These are phyloP conservation scores for Trachelus stipa DNA, from an alignment of 2,888 invertebrate species.

Conservation along the genomic window DNA sequence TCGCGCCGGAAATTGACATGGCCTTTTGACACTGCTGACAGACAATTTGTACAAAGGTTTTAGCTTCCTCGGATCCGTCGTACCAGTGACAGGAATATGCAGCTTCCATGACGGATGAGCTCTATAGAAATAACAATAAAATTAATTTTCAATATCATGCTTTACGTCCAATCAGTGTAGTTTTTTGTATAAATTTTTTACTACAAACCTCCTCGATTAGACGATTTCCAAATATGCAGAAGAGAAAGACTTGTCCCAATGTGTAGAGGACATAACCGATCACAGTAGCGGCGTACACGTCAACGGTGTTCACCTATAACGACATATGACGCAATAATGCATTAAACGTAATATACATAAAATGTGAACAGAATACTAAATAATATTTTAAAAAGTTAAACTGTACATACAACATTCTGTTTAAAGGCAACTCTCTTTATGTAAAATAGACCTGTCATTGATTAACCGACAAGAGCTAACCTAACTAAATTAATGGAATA, in stretches of 20 bases:
- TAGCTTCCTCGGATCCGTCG: slow-evolving; percentile 89
- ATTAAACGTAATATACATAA: background rate
- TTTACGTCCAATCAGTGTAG: background rate
- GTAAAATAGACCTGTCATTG: background rate
- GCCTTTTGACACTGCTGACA: slow-evolving; percentile 92
- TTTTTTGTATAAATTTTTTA: slow-evolving; percentile 4
- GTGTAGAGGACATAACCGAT: slow-evolving; percentile 85
- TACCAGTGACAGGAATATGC: slow-evolving; percentile 93
- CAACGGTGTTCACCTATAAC: slow-evolving; percentile 77
- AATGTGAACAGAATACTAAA: background rate
- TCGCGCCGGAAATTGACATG: slow-evolving; percentile 89
- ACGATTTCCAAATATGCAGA: slow-evolving; percentile 88
- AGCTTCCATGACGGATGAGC: slow-evolving; percentile 92
- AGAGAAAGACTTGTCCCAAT: slow-evolving; percentile 86
- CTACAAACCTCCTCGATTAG: slow-evolving; percentile 83
- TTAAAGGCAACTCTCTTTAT: background rate
- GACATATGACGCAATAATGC: background rate
- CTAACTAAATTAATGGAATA: background rate
- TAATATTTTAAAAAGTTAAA: background rate
- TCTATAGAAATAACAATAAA: slow-evolving; percentile 68
- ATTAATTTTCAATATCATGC: background rate
- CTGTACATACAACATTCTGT: background rate
- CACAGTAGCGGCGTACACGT: slow-evolving; percentile 82
- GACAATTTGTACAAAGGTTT: slow-evolving; percentile 91
- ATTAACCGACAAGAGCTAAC: background rate